phyloP scores from a whole-genome alignment of 2,113 vertebrate genomes.

The Trochalopteron elliotii region DNA sequence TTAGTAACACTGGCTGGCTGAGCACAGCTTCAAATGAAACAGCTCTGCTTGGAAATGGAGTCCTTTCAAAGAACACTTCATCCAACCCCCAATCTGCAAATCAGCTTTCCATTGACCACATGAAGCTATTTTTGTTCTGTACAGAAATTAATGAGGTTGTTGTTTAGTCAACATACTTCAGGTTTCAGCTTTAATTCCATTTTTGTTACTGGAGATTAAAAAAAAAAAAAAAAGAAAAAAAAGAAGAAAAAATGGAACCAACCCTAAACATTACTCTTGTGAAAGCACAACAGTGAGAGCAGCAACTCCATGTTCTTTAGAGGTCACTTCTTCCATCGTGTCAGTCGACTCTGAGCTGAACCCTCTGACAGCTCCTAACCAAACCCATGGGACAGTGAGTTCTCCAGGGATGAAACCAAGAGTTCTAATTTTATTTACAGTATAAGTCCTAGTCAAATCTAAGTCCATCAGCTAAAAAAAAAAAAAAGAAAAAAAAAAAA shows the following conservation, averaged over 20 bases:
- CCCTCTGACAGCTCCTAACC: conserved; percentile 44
- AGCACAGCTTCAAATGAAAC: conserved; percentile 27
- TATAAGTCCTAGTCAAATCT: conserved; percentile 71
- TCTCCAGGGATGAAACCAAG: conserved; percentile 64
- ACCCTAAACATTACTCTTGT: not conserved
- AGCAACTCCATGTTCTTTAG: conserved; percentile 12
- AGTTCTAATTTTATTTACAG: conserved; percentile 74
- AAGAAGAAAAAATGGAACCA: not conserved
- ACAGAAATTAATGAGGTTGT: conserved; percentile 5
- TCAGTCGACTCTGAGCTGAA: conserved; percentile 16
- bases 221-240: no score
- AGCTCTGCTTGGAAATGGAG: conserved; percentile 41
- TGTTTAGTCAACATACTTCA: conserved; percentile 1
- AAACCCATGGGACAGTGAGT: conserved; percentile 56
- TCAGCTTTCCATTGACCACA: conserved; percentile 20
- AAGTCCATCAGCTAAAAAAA: conserved; percentile 74
- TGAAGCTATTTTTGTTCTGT: conserved; percentile 20
- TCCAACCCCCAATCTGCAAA: not conserved
- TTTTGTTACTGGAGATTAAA: not conserved
- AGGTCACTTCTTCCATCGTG: conserved; percentile 12
- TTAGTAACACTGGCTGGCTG: conserved; percentile 60
- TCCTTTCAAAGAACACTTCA: not conserved
- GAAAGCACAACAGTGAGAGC: conserved; percentile 1
- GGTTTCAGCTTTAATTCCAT: conserved; percentile 50
- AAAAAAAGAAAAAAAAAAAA: not conserved